phyloP scores from a whole-genome alignment of 2,888 invertebrate species.

The Trichopoda pennipes region DNA sequence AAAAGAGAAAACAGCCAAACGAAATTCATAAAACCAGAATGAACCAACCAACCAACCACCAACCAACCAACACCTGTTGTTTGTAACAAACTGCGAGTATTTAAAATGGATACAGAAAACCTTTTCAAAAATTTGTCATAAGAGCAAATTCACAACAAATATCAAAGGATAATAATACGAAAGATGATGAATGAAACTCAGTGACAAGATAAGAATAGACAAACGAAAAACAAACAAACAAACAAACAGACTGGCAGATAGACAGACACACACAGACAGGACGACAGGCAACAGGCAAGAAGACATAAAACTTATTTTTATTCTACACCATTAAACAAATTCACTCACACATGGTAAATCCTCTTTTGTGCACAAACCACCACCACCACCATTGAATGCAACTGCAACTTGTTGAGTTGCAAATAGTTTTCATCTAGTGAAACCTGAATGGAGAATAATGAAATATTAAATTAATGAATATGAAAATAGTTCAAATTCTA shows the following conservation, averaged over 20 bases:
- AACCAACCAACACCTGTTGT: conserved; percentile 52
- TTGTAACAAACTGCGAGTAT: neutral
- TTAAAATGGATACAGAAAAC: conserved; percentile 1
- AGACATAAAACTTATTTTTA: too few species aligned
- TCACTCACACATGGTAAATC: neutral
- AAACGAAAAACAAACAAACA: neutral
- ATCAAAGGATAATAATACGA: conserved; percentile 8
- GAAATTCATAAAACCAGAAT: conserved; percentile 26
- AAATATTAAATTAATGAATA: conserved; percentile 3
- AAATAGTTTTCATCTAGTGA: neutral
- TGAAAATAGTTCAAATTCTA: too few species aligned
- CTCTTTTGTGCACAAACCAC: conserved; percentile 2
- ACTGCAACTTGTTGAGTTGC: conserved; percentile 36
- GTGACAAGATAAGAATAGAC: conserved; percentile 15
- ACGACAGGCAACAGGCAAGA: conserved; percentile 9
- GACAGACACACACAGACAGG: conserved; percentile 3
- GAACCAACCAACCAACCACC: too few species aligned
- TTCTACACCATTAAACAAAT: too few species aligned
- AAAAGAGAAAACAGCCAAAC: neutral
- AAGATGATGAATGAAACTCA: conserved; percentile 29
- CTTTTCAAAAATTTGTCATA: neutral
- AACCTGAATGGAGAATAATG: neutral
- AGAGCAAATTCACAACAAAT: conserved; percentile 42
- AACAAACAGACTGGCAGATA: neutral
- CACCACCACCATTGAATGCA: neutral